Conservation (phyloP, 1,140 invertebrate genomes). For the Aphaenogaster rudis region DNA sequence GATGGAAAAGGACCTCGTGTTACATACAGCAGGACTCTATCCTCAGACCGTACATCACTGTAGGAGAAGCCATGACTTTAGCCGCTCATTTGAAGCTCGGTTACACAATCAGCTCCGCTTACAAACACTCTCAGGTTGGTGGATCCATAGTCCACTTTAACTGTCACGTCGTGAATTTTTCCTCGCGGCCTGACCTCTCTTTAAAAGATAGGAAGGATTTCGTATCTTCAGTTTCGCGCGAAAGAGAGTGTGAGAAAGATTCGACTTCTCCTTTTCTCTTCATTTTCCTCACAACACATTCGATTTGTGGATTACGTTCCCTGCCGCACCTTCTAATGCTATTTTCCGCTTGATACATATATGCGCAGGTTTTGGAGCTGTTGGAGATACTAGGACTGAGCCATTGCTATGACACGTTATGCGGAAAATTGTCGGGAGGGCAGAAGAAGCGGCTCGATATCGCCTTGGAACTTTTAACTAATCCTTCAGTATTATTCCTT, state of each 20-base stretch:
- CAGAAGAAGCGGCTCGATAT: constrained; percentile 92
- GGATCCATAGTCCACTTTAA: background rate
- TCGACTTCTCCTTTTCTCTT: background rate
- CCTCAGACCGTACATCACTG: constrained; percentile 92
- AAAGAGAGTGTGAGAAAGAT: background rate
- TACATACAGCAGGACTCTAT: constrained; percentile 97
- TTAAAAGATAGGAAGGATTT: background rate
- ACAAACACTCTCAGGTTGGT: constrained; percentile 85
- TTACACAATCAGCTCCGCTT: constrained; percentile 84
- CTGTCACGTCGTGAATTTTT: background rate
- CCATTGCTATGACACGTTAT: constrained; percentile 89
- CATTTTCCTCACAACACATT: background rate
- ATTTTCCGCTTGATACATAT: background rate
- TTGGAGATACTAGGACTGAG: constrained; percentile 88
- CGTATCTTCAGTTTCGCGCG: background rate
- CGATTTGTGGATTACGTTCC: background rate
- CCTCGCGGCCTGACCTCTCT: background rate
- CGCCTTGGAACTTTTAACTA: constrained; percentile 90
- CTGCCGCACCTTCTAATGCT: background rate
- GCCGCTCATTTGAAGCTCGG: constrained; percentile 95
- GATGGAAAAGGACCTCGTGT: constrained; percentile 93
- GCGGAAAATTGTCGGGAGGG: constrained; percentile 90
- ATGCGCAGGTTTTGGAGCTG: constrained; percentile 87
- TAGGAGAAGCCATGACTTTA: constrained; percentile 94
- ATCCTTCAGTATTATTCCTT: constrained; percentile 93